Conservation (phyloP, 2,113 vertebrate species). For the Vimba vimba region DNA sequence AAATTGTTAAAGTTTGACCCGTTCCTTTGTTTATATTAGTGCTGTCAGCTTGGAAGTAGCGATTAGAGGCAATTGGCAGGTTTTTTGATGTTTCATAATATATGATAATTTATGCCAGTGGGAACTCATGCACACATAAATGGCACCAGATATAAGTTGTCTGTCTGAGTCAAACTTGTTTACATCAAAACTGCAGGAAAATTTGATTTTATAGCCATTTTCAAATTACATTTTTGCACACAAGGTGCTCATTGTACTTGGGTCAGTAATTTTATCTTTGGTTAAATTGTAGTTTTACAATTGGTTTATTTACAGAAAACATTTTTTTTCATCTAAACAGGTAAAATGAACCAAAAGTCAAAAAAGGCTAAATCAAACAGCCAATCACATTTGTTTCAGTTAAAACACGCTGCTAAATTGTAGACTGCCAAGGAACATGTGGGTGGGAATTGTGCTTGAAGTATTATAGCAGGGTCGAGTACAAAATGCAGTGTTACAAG, state of each 20-base stretch:
- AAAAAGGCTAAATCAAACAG: background rate
- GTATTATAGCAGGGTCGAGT: conserved; percentile 33
- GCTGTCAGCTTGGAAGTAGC: conserved; percentile 14
- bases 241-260: background rate
- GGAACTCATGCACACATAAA: conserved; percentile 53
- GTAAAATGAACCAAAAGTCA: background rate
- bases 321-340: too few relatives aligned
- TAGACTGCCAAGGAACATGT: conserved; percentile 5
- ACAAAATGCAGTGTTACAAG: conserved; percentile 34
- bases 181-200: background rate
- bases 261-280: background rate
- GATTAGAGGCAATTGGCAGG: conserved; percentile 49
- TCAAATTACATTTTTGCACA: background rate
- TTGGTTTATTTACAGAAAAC: too few relatives aligned
- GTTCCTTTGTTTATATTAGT: conserved; percentile 41
- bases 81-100: conserved; percentile 55
- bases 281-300: background rate
- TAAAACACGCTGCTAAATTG: background rate
- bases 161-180: conserved; percentile 26
- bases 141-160: conserved; percentile 46
- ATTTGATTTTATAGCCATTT: background rate
- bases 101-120: conserved; percentile 60
- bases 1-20: conserved; percentile 10
- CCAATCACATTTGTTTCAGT: background rate
- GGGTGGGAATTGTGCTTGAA: conserved; percentile 38